A percentile compares a stretch with the other conserved stretches of the same genome.
Evolutionary conservation across 2,113 vertebrate genomes (phyloP).

Genomic region (Menidia beryllina): DNA sequence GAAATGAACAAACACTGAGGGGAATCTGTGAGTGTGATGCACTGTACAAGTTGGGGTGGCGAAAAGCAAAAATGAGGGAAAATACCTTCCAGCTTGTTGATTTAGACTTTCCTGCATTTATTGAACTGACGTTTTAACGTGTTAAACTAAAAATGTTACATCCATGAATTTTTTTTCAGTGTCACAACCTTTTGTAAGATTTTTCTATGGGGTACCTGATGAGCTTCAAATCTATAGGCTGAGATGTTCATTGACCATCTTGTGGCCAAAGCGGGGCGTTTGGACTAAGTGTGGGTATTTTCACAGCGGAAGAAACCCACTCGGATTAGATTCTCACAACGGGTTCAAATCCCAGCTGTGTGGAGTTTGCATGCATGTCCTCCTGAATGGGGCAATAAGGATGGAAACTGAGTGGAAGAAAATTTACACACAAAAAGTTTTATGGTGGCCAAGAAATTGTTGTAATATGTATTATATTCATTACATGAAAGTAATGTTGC

Average conservation of each 20-base stretch:
- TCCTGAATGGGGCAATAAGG: no score
- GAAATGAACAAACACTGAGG: constrained; percentile 14
- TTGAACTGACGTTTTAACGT: not conserved
- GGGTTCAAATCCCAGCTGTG: no score
- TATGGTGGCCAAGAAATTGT: not conserved
- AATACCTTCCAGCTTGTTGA: not conserved
- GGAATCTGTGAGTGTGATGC: not conserved
- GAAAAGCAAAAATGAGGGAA: not conserved
- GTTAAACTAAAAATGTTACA: not conserved
- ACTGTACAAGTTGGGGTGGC: constrained; percentile 1
- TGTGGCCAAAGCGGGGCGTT: not conserved
- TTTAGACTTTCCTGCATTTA: not conserved
- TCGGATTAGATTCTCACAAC: no score
- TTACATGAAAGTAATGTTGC: not conserved
- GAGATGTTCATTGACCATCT: not conserved
- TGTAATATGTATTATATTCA: no score
- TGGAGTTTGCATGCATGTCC: no score
- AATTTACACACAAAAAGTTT: not conserved
- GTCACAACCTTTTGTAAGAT: not conserved
- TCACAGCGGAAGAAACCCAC: no score
- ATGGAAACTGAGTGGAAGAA: no score
- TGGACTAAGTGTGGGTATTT: no score
- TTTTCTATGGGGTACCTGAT: not conserved
- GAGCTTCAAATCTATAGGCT: not conserved
- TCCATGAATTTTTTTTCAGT: not conserved